A percentile compares a stretch with the other conserved stretches of the same genome.
phyloP scores from a whole-genome alignment of 2,113 vertebrate species.

The Cyprinodon variegatus region DNA sequence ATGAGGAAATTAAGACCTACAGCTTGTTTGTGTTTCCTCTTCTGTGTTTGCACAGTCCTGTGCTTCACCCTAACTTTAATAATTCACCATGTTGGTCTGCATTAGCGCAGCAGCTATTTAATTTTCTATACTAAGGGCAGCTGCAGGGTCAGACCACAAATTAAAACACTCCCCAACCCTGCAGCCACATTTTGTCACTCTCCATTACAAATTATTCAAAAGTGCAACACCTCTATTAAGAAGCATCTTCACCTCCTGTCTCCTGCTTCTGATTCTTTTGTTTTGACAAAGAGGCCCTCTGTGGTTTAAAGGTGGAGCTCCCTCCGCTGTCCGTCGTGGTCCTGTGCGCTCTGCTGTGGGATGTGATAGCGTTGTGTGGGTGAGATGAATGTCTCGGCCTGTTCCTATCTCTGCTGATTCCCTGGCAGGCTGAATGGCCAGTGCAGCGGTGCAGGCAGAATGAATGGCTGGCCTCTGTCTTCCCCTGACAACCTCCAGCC shows the following conservation, averaged over 20 bases:
- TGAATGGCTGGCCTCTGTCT: slow-evolving; percentile 75
- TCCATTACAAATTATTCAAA: slow-evolving; percentile 48
- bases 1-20: slow-evolving; percentile 76
- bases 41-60: slow-evolving; percentile 65
- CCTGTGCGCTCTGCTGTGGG: slow-evolving; percentile 52
- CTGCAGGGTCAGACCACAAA: slow-evolving; percentile 41
- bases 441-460: slow-evolving; percentile 74
- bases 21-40: slow-evolving; percentile 63
- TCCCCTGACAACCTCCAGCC: slow-evolving; percentile 74
- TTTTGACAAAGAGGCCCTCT: slow-evolving; percentile 38
- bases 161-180: slow-evolving; percentile 35
- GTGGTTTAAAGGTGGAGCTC: slow-evolving; percentile 47
- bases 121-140: slow-evolving; percentile 61
- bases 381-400: slow-evolving; percentile 75
- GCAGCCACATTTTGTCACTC: slow-evolving; percentile 45
- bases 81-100: slow-evolving; percentile 64
- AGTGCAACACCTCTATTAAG: slow-evolving; percentile 63
- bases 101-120: slow-evolving; percentile 61
- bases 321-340: slow-evolving; percentile 18
- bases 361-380: slow-evolving; percentile 70
- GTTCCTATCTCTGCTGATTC: slow-evolving; percentile 70
- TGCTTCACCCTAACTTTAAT: slow-evolving; percentile 64
- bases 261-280: slow-evolving; percentile 31
- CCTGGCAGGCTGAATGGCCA: slow-evolving; percentile 69
- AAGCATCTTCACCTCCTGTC: slow-evolving; percentile 17